These are phyloP conservation scores for Rhynchophorus ferrugineus DNA, from an alignment of 1,140 invertebrate species.

Conservation along the genomic window DNA sequence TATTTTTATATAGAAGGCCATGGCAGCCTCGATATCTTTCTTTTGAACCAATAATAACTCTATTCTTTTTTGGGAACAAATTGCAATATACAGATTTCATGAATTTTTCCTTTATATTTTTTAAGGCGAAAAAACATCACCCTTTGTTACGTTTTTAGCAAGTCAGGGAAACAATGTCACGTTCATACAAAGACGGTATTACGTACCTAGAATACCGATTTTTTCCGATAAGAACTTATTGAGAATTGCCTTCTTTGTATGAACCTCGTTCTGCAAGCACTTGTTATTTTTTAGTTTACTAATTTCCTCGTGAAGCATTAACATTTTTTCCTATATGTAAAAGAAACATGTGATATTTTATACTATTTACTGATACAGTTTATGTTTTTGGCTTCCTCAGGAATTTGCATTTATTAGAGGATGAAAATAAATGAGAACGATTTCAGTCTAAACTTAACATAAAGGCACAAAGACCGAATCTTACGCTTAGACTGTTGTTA, in stretches of 20 bases:
- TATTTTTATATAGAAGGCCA: constrained; percentile 11
- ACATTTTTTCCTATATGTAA: constrained; percentile 36
- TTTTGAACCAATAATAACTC: constrained; percentile 9
- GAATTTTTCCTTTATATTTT: neutral
- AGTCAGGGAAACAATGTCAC: too few relatives aligned
- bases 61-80: constrained; percentile 17
- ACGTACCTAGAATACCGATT: too few relatives aligned
- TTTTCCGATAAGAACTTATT: too few relatives aligned
- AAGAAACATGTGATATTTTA: constrained; percentile 43
- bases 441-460: neutral
- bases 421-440: too few relatives aligned
- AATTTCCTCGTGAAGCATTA: neutral
- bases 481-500: neutral
- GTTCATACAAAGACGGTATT: too few relatives aligned
- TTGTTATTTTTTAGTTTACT: neutral
- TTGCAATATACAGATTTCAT: constrained; percentile 11
- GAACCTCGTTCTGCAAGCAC: neutral
- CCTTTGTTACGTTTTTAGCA: neutral
- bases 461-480: neutral
- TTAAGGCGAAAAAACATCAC: neutral
- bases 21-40: constrained; percentile 2
- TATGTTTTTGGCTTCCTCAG: constrained; percentile 38
- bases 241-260: neutral
- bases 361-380: constrained; percentile 38
- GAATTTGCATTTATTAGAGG: constrained; percentile 32